Base-by-base conservation (phyloP, 2,113 vertebrate genomes). In the Podarcis cretensis region DNA sequence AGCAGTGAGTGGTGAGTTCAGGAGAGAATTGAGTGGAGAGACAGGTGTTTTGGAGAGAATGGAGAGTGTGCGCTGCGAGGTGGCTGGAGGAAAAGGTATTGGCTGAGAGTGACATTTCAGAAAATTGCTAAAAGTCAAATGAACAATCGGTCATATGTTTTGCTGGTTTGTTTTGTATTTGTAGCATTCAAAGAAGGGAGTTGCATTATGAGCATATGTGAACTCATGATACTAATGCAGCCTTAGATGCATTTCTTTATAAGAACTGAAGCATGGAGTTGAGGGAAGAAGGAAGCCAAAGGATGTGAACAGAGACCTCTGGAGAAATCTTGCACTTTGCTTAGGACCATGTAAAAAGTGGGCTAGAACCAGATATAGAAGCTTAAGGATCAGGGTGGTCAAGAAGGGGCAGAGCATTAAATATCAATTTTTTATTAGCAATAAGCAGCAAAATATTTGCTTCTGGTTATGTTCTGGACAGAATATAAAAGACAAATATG, bases 191-290 rank as follows among this genome's bases (percentile, higher is more conserved):
- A 78, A 43, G 25, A 21, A 20, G 37, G 48, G 68, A 85, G 54
- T 10, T 76, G 23, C 21, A 76, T 18, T 14, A 25, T 37, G 6
- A 12, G 30, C 69, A 74, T 54, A 32, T 40, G 66, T 12, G 40
- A 13, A 10, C 35, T 68, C 25, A 10, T 69, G 63, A 68, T 68
- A 30, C 37, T 40, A 69, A 9, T 59, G 54, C 6, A 69, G 23
- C 9, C 14, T 87, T 80, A 43, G 35, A n/a, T 71, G n/a, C n/a
- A 57, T 87, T 81, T 87, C 83, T 27, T 59, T 81, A 25, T 81
- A 73, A 57, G 25, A 81, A 73, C 4, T 5, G 10, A 84, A 73
- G 16, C 57, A 40, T 0, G 32, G 21, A 12, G 43, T 23, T 87
- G 78, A 79, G 37, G 48, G 25, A n/a, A 12, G 65, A 57, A 75